Conservation (phyloP, 2,113 vertebrate genomes). For the Lichenostomus cassidix region DNA sequence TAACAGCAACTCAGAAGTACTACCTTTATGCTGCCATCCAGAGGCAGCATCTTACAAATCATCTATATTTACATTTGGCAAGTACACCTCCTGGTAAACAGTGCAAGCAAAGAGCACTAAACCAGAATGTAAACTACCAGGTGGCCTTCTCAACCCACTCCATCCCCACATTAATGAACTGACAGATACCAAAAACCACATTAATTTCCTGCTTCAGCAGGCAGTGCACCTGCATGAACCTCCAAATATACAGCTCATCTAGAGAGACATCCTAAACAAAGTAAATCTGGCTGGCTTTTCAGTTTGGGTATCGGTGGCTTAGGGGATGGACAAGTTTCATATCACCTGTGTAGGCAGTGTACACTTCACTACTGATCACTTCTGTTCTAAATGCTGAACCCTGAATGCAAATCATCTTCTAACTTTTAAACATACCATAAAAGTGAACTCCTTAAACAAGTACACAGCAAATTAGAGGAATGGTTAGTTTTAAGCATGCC, state of each 20-base stretch:
- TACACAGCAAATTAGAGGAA: background rate
- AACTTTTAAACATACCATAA: background rate
- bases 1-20: background rate
- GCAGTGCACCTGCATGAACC: background rate
- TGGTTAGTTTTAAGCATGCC: background rate
- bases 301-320: background rate
- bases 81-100: background rate
- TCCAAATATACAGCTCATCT: background rate
- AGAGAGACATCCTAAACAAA: background rate
- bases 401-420: background rate
- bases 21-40: background rate
- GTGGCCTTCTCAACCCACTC: background rate
- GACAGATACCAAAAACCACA: background rate
- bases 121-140: background rate
- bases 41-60: background rate
- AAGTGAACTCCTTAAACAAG: background rate
- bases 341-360: background rate
- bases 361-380: background rate
- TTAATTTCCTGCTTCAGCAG: background rate
- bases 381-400: background rate
- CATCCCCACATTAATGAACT: background rate
- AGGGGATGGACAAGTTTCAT: background rate
- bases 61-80: background rate
- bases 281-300: background rate
- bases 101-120: background rate